These are phyloP conservation scores for Falco biarmicus DNA, from an alignment of 2,797 vertebrate genomes.

Conservation along the genomic window DNA sequence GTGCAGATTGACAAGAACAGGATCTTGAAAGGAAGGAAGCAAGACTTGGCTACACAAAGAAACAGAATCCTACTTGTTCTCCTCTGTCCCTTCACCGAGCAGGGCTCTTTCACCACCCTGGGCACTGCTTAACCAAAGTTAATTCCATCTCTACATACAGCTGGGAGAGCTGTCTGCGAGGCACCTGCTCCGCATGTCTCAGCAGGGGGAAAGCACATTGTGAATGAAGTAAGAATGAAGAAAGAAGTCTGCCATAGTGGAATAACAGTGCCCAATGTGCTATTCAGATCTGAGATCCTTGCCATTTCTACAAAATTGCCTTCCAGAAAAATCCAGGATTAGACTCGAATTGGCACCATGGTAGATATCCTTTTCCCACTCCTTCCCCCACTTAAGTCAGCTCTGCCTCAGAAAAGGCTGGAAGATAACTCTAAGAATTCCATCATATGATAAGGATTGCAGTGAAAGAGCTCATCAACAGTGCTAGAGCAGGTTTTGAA, in stretches of 20 bases:
- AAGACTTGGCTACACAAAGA: slow-evolving; percentile 33
- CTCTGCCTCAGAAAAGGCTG: neutral
- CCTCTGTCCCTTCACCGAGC: neutral
- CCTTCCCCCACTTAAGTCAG: neutral
- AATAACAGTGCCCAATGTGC: neutral
- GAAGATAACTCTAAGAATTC: neutral
- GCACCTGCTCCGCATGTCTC: neutral
- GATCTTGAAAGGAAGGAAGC: slow-evolving; percentile 52
- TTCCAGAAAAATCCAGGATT: neutral
- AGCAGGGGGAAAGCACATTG: neutral
- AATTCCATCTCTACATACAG: neutral
- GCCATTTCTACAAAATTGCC: neutral
- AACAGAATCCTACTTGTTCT: slow-evolving; percentile 20
- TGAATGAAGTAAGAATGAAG: neutral
- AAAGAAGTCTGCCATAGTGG: neutral
- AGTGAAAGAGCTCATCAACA: neutral
- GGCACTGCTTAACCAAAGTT: neutral
- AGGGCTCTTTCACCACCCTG: neutral
- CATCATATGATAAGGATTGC: neutral
- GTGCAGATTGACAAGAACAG: slow-evolving; percentile 45
- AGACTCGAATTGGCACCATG: neutral
- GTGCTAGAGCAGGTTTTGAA: neutral
- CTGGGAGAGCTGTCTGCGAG: neutral
- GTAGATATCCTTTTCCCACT: neutral
- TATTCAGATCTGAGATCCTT: neutral